These are phyloP conservation scores for Darevskia mixta DNA, from an alignment of 2,797 vertebrate species.

Conservation along the genomic window DNA sequence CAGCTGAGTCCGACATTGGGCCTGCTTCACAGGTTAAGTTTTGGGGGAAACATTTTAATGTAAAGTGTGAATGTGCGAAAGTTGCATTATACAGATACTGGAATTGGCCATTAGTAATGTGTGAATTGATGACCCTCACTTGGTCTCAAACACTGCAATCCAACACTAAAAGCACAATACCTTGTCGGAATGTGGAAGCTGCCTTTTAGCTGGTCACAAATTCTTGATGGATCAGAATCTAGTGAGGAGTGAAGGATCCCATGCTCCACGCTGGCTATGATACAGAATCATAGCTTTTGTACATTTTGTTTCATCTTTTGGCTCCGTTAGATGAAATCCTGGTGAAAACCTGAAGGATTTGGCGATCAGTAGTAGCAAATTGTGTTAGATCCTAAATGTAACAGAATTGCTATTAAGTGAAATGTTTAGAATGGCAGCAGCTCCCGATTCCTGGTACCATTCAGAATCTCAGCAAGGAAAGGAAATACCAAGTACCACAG, in stretches of 20 bases:
- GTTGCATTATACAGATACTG: background rate
- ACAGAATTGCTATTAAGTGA: background rate
- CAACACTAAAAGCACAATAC: slow-evolving; percentile 49
- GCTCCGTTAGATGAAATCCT: slow-evolving; percentile 15
- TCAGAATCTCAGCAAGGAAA: background rate
- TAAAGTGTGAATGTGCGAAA: background rate
- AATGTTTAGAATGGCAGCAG: background rate
- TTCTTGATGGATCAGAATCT: background rate
- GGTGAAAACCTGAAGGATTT: slow-evolving; percentile 18
- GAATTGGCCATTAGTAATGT: background rate
- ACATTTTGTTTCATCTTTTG: slow-evolving; percentile 33
- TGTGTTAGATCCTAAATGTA: background rate
- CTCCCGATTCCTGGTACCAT: background rate
- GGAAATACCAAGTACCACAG: background rate
- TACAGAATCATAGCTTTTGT: slow-evolving; percentile 3
- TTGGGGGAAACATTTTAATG: background rate
- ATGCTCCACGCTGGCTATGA: background rate
- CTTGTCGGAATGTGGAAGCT: slow-evolving; percentile 42
- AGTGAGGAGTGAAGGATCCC: background rate
- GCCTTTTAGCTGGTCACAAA: background rate
- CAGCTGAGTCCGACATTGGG: too few species aligned
- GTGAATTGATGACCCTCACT: background rate
- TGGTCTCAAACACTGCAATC: background rate
- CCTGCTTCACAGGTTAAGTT: background rate
- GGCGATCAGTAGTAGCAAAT: background rate